phyloP scores from a whole-genome alignment of 2,797 vertebrate genomes.

The Helostoma temminkii region DNA sequence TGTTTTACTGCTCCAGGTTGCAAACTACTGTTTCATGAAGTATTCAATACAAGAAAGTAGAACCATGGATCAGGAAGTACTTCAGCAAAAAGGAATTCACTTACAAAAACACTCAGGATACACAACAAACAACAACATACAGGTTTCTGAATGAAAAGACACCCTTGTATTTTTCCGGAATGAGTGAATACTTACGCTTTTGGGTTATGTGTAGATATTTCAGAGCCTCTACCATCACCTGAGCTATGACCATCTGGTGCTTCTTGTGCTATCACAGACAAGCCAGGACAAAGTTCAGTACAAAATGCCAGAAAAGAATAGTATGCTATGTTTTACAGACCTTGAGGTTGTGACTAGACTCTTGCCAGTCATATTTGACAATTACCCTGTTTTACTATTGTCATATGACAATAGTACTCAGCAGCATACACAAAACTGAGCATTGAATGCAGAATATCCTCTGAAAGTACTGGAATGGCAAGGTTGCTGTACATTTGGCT shows the following conservation, averaged over 20 bases:
- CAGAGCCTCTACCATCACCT: conserved; percentile 87
- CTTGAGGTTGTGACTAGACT: no score
- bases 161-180: not conserved
- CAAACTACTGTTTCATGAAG: not conserved
- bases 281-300: conserved; percentile 6
- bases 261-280: conserved; percentile 83
- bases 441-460: no score
- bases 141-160: not conserved
- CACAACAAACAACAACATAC: not conserved
- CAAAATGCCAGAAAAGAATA: not conserved
- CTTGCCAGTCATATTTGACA: not conserved
- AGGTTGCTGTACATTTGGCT: no score
- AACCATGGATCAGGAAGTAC: not conserved
- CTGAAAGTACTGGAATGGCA: no score
- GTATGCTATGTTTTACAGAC: not conserved
- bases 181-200: conserved; percentile 82
- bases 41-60: not conserved
- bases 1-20: not conserved
- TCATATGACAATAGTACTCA: no score
- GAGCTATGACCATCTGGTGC: conserved; percentile 85
- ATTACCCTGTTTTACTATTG: not conserved
- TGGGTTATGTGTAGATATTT: conserved; percentile 87
- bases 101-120: not conserved
- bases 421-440: no score
- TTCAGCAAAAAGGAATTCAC: not conserved